Conservation (phyloP, 1,140 invertebrate species). For the Armadillidium nasatum region DNA sequence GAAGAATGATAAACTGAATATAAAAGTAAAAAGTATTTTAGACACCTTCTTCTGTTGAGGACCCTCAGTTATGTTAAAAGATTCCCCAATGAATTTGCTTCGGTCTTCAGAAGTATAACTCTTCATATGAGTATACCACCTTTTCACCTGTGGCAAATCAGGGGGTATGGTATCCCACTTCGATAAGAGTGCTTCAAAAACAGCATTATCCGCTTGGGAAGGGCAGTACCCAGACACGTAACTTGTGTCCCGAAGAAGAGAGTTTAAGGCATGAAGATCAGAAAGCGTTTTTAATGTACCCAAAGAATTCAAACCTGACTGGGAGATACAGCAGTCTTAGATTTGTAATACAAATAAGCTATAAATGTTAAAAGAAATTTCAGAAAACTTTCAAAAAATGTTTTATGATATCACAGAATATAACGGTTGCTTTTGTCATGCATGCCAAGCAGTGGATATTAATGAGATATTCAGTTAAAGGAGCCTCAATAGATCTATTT, state of each 20-base stretch:
- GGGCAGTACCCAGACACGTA: constrained; percentile 1
- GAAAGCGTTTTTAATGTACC: neutral
- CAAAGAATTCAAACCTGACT: neutral
- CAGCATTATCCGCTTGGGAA: neutral
- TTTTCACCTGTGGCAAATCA: neutral
- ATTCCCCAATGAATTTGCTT: neutral
- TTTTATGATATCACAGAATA: neutral
- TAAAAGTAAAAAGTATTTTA: no score
- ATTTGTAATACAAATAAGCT: neutral
- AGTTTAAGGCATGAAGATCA: neutral
- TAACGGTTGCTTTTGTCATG: no score
- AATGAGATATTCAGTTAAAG: no score
- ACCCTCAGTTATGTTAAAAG: no score
- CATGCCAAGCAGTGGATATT: no score
- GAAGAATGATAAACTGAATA: no score
- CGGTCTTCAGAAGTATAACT: neutral
- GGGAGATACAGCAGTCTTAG: neutral
- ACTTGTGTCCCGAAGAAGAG: neutral
- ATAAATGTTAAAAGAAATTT: neutral
- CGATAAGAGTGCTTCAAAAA: neutral
- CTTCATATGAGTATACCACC: constrained; percentile 12
- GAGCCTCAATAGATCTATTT: no score
- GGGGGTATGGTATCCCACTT: neutral
- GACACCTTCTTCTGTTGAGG: no score
- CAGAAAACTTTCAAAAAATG: neutral